Evolutionary conservation across 2,888 invertebrate species (phyloP).

Genomic region (Elmis aenea): DNA sequence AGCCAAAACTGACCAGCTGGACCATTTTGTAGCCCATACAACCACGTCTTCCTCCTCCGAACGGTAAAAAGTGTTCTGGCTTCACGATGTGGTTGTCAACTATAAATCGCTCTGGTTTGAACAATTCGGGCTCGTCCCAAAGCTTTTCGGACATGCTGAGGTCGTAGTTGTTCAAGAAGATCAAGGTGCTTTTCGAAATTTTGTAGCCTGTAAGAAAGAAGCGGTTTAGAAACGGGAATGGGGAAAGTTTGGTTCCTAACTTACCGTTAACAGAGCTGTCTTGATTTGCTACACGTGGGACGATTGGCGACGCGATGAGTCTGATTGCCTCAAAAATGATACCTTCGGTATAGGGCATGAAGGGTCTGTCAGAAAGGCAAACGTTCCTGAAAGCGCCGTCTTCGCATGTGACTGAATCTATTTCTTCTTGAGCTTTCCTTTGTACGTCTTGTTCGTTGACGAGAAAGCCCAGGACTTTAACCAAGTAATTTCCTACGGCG

Average conservation of each 20-base stretch:
- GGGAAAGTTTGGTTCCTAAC: slow-evolving; percentile 16
- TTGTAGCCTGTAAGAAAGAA: slow-evolving; percentile 50
- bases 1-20: slow-evolving; percentile 54
- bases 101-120: slow-evolving; percentile 60
- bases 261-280: slow-evolving; percentile 59
- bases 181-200: slow-evolving; percentile 57
- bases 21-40: slow-evolving; percentile 68
- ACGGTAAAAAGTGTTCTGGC: slow-evolving; percentile 62
- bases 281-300: slow-evolving; percentile 61
- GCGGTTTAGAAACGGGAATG: slow-evolving; percentile 1
- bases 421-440: slow-evolving; percentile 52
- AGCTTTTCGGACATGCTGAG: slow-evolving; percentile 57
- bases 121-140: slow-evolving; percentile 57
- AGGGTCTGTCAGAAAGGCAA: slow-evolving; percentile 44
- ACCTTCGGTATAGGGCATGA: slow-evolving; percentile 58
- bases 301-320: slow-evolving; percentile 61
- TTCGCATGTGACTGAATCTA: slow-evolving; percentile 42
- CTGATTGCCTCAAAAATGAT: slow-evolving; percentile 59
- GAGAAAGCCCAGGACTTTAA: slow-evolving; percentile 55
- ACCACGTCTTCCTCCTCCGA: slow-evolving; percentile 60
- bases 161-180: slow-evolving; percentile 65
- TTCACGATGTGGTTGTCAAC: slow-evolving; percentile 52
- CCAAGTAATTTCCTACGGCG: slow-evolving; percentile 58
- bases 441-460: slow-evolving; percentile 52
- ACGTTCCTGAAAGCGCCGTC: slow-evolving; percentile 28